Conservation (phyloP, 2,113 vertebrate genomes). For the Ursus arctos region DNA sequence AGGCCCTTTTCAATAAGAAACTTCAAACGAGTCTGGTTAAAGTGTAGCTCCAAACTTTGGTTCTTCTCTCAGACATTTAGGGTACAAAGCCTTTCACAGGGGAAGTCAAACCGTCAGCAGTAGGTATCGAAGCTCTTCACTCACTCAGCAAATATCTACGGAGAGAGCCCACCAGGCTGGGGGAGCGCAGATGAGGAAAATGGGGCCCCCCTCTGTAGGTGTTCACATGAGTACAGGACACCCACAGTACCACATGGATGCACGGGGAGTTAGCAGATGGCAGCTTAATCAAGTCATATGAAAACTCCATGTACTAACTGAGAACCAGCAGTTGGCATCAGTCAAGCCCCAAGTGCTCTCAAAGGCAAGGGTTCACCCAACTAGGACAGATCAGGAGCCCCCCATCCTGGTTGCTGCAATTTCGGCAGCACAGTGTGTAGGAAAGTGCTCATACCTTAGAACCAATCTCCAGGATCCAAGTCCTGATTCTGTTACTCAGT, state of each 20-base stretch:
- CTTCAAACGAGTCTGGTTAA: slow-evolving; percentile 32
- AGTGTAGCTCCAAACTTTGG: background rate
- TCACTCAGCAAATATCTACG: background rate
- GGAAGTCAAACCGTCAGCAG: background rate
- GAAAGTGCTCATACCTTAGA: background rate
- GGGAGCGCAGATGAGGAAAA: background rate
- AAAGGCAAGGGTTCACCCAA: background rate
- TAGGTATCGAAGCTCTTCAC: fast-evolving
- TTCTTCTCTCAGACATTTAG: background rate
- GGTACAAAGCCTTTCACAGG: background rate
- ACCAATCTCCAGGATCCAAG: background rate
- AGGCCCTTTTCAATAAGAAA: slow-evolving; percentile 13
- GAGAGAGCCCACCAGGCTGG: background rate
- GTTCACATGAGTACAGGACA: background rate
- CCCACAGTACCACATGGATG: background rate
- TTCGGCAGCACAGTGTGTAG: no score
- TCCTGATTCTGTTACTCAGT: background rate
- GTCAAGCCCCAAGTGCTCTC: background rate
- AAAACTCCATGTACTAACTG: background rate
- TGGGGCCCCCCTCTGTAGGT: background rate
- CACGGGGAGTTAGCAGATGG: fast-evolving
- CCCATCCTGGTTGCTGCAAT: fast-evolving
- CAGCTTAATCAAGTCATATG: background rate
- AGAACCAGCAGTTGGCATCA: no score
- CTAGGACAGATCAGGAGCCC: background rate